Conservation (phyloP, 1,140 invertebrate species). For the Saccostrea cuccullata region DNA sequence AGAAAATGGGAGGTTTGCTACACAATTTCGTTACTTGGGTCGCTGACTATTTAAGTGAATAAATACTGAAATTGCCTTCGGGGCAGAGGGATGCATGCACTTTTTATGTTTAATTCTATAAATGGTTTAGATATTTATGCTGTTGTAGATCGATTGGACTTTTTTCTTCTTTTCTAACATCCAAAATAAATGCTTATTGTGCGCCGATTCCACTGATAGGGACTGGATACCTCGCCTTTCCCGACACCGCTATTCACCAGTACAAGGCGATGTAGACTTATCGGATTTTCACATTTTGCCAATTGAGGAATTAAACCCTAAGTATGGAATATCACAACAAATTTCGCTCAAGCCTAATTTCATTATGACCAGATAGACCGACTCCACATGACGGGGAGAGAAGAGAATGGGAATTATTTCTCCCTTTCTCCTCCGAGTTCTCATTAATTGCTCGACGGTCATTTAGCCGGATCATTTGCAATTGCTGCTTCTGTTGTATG, state of each 20-base stretch:
- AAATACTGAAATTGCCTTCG: conserved; percentile 42
- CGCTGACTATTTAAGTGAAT: conserved; percentile 39
- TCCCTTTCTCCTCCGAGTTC: conserved; percentile 40
- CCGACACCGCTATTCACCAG: neutral
- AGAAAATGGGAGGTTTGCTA: conserved; percentile 44
- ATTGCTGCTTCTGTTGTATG: neutral
- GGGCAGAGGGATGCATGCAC: conserved; percentile 24
- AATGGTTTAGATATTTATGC: conserved; percentile 34
- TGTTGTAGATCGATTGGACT: conserved; percentile 21
- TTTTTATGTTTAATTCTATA: conserved; percentile 38
- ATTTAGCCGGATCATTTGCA: conserved; percentile 43
- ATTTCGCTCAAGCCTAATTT: conserved; percentile 56
- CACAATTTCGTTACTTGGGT: conserved; percentile 40
- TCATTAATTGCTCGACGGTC: conserved; percentile 40
- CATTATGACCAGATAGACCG: conserved; percentile 51
- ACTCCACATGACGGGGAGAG: conserved; percentile 41
- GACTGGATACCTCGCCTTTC: neutral
- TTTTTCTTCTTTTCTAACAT: neutral
- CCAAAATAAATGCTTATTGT: neutral
- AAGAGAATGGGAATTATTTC: conserved; percentile 28
- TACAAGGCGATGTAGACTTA: conserved; percentile 39
- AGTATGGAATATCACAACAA: conserved; percentile 58
- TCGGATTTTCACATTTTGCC: conserved; percentile 57
- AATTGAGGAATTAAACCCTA: conserved; percentile 60
- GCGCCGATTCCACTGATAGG: neutral